These are phyloP conservation scores for Tauraco erythrolophus DNA, from an alignment of 2,113 vertebrate species.

Conservation along the genomic window DNA sequence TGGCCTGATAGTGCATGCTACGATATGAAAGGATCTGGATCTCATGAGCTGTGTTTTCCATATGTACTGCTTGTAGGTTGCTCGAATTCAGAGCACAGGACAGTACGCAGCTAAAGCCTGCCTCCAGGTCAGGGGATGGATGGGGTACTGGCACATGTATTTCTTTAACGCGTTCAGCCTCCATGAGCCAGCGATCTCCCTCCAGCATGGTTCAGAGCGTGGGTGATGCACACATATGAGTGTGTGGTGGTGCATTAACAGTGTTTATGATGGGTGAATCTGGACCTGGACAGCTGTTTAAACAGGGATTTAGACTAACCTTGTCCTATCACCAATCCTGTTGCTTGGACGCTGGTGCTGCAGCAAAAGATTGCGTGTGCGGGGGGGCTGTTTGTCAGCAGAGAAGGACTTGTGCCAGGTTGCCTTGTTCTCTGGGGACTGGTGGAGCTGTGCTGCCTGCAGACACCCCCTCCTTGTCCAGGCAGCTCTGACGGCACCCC, in stretches of 20 bases:
- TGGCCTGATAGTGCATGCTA: neutral
- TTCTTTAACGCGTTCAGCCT: neutral
- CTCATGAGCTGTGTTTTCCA: neutral
- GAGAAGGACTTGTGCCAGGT: neutral
- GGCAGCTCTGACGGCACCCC: rapidly evolving
- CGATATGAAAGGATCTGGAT: neutral
- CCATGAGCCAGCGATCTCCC: rapidly evolving
- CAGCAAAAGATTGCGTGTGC: neutral
- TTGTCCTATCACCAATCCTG: neutral
- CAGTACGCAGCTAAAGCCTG: neutral
- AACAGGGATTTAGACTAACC: neutral
- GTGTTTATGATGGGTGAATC: neutral
- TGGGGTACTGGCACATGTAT: neutral
- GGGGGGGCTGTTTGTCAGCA: neutral
- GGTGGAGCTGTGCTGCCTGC: neutral
- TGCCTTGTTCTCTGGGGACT: neutral
- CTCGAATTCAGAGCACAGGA: neutral
- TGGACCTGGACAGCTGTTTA: neutral
- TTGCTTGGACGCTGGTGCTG: neutral
- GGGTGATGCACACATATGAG: neutral
- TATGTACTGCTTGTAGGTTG: neutral
- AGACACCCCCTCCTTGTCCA: neutral
- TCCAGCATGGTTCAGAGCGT: neutral
- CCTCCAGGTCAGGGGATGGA: neutral
- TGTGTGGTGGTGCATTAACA: neutral